phyloP scores from a whole-genome alignment of 2,113 vertebrate genomes.

The Cyanistes caeruleus region DNA sequence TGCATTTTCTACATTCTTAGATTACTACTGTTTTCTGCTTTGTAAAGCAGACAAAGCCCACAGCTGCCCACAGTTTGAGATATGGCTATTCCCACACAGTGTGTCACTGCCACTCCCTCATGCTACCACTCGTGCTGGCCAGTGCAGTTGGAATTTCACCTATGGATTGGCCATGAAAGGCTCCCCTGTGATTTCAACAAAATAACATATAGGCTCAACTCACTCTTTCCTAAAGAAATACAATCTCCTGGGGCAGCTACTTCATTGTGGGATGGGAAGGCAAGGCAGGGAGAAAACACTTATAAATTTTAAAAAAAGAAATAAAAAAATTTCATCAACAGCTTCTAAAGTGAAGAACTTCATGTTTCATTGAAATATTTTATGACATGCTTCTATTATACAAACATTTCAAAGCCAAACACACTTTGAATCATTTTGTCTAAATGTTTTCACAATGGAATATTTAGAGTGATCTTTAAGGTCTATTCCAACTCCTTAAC shows the following conservation, averaged over 20 bases:
- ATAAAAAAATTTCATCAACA: background rate
- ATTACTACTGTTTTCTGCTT: background rate
- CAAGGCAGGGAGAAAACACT: background rate
- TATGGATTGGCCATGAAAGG: background rate
- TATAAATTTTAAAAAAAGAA: background rate
- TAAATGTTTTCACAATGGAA: background rate
- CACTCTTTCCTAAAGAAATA: background rate
- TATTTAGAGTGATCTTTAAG: background rate
- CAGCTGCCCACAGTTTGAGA: background rate
- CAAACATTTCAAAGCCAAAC: background rate
- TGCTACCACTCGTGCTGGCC: background rate
- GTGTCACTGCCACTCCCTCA: background rate
- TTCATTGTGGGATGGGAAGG: background rate
- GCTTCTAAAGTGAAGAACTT: background rate
- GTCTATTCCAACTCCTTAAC: background rate
- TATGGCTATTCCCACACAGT: background rate
- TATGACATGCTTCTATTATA: background rate
- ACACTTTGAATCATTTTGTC: background rate
- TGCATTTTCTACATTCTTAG: background rate
- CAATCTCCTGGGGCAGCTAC: background rate
- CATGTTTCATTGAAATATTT: background rate
- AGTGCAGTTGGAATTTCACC: background rate
- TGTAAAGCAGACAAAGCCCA: background rate
- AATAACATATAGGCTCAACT: background rate
- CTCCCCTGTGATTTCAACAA: background rate